Percentiles rank a stretch among this genome's conserved stretches.
Conservation (phyloP, 1,140 invertebrate genomes). For the Varroa destructor region DNA sequence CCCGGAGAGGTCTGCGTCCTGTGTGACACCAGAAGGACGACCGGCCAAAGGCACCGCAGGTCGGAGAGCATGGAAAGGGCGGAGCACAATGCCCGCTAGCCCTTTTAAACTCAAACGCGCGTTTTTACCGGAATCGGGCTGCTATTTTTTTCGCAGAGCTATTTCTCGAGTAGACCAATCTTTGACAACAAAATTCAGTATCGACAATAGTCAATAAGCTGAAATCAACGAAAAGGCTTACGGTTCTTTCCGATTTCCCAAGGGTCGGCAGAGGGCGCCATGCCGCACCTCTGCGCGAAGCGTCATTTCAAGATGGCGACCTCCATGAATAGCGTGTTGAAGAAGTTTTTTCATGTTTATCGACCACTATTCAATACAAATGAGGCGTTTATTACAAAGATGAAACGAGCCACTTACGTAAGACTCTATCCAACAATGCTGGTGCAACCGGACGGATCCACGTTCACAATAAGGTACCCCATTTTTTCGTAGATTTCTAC, state of each 20-base stretch:
- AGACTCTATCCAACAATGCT: background rate
- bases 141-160: too few relatives aligned
- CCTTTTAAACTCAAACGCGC: background rate
- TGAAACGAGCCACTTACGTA: conserved; percentile 10
- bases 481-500: background rate
- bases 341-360: conserved; percentile 15
- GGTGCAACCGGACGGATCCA: conserved; percentile 18
- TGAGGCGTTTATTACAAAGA: conserved; percentile 21
- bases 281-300: background rate
- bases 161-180: too few relatives aligned
- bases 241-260: background rate
- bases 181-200: too few relatives aligned
- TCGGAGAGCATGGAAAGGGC: conserved; percentile 21
- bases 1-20: conserved; percentile 24
- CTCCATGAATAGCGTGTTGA: conserved; percentile 3
- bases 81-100: background rate
- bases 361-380: conserved; percentile 16
- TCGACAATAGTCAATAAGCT: background rate
- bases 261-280: background rate
- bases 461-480: conserved; percentile 6
- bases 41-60: conserved; percentile 26
- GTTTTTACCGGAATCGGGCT: too few relatives aligned
- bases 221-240: conserved; percentile 20
- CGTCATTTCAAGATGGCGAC: conserved; percentile 10
- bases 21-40: conserved; percentile 27